Evolutionary conservation across 2,797 vertebrate species (phyloP).

Genomic region (Enteromius radiatus): DNA sequence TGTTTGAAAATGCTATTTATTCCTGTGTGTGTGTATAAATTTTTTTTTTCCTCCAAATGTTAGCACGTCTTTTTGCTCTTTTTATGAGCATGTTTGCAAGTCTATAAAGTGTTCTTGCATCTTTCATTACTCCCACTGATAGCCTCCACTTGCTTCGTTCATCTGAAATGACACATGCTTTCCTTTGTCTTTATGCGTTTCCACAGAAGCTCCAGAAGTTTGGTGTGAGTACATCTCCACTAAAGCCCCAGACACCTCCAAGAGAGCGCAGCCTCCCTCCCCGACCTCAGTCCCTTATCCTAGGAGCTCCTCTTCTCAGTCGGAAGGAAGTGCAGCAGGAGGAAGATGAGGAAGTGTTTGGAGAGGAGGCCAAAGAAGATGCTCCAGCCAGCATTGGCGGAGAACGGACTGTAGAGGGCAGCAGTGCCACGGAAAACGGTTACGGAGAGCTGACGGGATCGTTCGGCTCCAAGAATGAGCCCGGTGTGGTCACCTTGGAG

Average conservation of each 20-base stretch:
- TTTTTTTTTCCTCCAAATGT: no score
- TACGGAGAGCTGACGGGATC: constrained; percentile 81
- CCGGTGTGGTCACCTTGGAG: constrained; percentile 90
- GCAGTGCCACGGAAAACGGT: constrained; percentile 88
- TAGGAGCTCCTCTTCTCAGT: constrained; percentile 79
- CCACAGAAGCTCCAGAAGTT: constrained; percentile 85
- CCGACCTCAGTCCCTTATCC: constrained; percentile 77
- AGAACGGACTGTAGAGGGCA: constrained; percentile 93
- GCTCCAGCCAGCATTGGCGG: constrained; percentile 66
- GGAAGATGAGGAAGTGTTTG: constrained; percentile 78
- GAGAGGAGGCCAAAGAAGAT: constrained; percentile 73
- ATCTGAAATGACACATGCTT: constrained; percentile 10
- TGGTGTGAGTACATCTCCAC: constrained; percentile 74
- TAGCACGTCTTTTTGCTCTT: no score
- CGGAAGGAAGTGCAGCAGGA: constrained; percentile 84
- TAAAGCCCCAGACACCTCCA: constrained; percentile 60
- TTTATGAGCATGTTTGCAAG: not conserved
- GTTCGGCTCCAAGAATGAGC: constrained; percentile 85
- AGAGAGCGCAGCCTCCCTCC: constrained; percentile 75
- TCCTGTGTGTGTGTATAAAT: no score
- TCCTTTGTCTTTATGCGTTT: not conserved
- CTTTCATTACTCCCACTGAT: not conserved
- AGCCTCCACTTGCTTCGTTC: not conserved
- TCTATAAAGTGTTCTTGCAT: not conserved
- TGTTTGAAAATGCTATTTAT: no score